Evolutionary conservation across 35 echinoderm and acorn worm species (phyloP), one percentile per base, ranked within the genome.

Genomic region (Apostichopus japonicus): DNA sequence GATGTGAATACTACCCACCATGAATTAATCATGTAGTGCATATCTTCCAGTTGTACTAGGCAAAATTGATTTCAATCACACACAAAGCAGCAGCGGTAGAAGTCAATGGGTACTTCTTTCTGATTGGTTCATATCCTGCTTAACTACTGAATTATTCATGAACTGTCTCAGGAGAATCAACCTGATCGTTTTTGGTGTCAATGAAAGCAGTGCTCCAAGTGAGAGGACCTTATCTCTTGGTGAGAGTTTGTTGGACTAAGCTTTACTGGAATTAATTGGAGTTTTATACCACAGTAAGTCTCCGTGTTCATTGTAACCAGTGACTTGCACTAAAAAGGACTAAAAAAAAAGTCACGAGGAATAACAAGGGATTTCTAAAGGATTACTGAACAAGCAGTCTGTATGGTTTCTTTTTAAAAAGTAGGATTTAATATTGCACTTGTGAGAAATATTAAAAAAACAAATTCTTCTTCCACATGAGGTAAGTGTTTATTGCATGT

Each of bases 21-120:
- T 84, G 81, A 84, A 84, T 84, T 84, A 84, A 84, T 84, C 81
- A 84, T 84, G 81, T 58, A 57, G 81, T 84, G 81, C 81, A 84
- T 84, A 84, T 54, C 81, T 84, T 17, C 54, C 11, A 84, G 54
- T 84, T 84, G 81, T 16, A 84, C n/a, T n/a, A 83, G 81, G 81
- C 54, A 54, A 84, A 84, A 84, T 84, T 84, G 56, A 84, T 84
- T 84, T 84, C 56, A 84, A 58, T 58, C 56, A 58, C 81, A 84
- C 14, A 75, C 11, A 67, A 67, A 67, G 33, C 23, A 53, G 81
- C 57, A 84, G n/a, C 81, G n/a, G 80, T 55, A 56, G 33, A 83
- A 83, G 81, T 84, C 54, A 55, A 23, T 22, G 54, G 33, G 22
- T 84, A 54, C 81, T 57, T 24, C 54, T 84, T 57, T 54, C 81